Conservation (phyloP, 2,797 vertebrate genomes). For the Tenualosa ilisha region DNA sequence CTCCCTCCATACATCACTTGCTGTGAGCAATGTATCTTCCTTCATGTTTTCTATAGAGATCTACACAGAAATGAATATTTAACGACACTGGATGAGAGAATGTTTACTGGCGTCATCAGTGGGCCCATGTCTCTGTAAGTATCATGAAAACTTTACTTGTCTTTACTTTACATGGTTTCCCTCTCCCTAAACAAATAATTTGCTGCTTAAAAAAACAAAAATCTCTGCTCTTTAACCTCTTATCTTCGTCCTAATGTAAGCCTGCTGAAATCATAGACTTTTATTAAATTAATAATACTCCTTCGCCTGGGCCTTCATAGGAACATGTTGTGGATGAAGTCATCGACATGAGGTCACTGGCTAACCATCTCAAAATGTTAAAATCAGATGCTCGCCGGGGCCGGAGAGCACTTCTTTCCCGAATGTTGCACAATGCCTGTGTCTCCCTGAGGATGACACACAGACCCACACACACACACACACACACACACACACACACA, state of each 20-base stretch:
- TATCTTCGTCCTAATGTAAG: conserved; percentile 40
- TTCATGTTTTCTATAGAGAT: conserved; percentile 74
- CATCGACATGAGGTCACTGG: conserved; percentile 71
- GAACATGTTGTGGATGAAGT: conserved; percentile 69
- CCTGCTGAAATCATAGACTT: conserved; percentile 47
- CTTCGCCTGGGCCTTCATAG: conserved; percentile 44
- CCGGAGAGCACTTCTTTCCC: conserved; percentile 38
- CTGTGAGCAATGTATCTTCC: neutral
- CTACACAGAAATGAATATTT: conserved; percentile 91
- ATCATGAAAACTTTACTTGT: conserved; percentile 30
- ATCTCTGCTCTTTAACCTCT: neutral
- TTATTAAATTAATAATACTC: conserved; percentile 52
- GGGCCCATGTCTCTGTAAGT: conserved; percentile 94
- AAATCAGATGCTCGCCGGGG: conserved; percentile 63
- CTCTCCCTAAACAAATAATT: neutral
- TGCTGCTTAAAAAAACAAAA: neutral
- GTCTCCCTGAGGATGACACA: conserved; percentile 46
- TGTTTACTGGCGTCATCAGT: conserved; percentile 83
- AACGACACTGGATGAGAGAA: conserved; percentile 81
- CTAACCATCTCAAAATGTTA: conserved; percentile 74
- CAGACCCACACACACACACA: too few relatives aligned
- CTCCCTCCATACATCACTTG: too few relatives aligned
- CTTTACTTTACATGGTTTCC: neutral
- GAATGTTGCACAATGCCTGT: neutral
- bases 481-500: too few relatives aligned